These are phyloP conservation scores for Hermodice carunculata DNA, from an alignment of 2,888 invertebrate species.

Conservation along the genomic window DNA sequence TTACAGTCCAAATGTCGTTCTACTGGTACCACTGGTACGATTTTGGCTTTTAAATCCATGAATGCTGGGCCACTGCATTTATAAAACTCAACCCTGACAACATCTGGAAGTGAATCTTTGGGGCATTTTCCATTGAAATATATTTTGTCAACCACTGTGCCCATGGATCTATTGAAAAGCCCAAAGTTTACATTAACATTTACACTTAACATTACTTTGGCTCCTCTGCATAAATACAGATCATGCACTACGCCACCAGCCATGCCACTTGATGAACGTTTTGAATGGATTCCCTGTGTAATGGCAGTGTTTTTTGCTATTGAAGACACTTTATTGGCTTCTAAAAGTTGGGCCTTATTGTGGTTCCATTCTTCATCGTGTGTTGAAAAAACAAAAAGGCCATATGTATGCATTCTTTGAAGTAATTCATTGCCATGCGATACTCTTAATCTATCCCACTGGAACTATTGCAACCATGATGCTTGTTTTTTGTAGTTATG, in stretches of 20 bases:
- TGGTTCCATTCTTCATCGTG: neutral
- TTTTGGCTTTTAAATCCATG: neutral
- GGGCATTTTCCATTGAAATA: neutral
- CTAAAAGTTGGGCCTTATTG: neutral
- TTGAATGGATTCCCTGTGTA: neutral
- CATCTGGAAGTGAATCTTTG: neutral
- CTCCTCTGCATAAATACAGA: neutral
- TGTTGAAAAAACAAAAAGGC: neutral
- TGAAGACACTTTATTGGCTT: neutral
- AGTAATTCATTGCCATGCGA: neutral
- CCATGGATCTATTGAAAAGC: neutral
- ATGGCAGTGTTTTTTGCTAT: neutral
- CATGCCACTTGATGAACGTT: neutral
- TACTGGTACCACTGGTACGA: neutral
- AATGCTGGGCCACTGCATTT: neutral
- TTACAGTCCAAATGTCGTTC: slow-evolving; percentile 33
- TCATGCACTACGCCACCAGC: neutral
- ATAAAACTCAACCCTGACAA: neutral
- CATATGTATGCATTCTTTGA: neutral
- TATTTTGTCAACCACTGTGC: neutral
- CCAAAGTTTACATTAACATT: neutral
- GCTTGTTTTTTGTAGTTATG: neutral
- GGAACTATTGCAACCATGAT: neutral
- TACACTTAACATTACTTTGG: neutral
- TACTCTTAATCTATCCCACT: neutral